These are phyloP conservation scores for Patella ulyssiponensis DNA, from an alignment of 2,888 invertebrate genomes.

Conservation along the genomic window DNA sequence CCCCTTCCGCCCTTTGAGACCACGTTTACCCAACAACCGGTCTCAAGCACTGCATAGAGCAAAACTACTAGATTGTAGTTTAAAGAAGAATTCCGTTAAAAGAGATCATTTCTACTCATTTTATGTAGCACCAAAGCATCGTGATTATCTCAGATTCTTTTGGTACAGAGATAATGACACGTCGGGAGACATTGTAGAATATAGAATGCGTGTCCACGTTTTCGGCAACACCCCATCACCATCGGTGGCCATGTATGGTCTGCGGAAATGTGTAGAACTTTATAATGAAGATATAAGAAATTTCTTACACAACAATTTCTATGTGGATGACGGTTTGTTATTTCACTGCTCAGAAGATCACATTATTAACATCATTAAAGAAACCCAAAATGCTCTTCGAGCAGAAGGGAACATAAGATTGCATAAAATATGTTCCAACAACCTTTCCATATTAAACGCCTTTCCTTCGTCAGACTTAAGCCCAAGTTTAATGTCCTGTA, in stretches of 20 bases:
- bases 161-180: constrained; percentile 41
- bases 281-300: constrained; percentile 29
- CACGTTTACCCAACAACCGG: constrained; percentile 29
- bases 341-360: constrained; percentile 24
- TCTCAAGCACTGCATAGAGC: constrained; percentile 30
- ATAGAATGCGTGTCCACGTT: constrained; percentile 44
- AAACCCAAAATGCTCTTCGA: constrained; percentile 32
- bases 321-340: constrained; percentile 43
- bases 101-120: constrained; percentile 33
- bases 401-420: constrained; percentile 29
- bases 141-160: constrained; percentile 37
- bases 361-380: constrained; percentile 33
- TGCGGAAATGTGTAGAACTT: constrained; percentile 25
- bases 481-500: constrained; percentile 20
- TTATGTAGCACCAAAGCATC: constrained; percentile 31
- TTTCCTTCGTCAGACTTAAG: constrained; percentile 29
- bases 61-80: not conserved
- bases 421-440: constrained; percentile 43
- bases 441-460: constrained; percentile 20
- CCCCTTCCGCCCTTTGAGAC: constrained; percentile 24
- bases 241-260: constrained; percentile 38
- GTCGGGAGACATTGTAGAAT: constrained; percentile 32
- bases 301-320: constrained; percentile 39
- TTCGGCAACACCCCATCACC: constrained; percentile 45
- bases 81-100: constrained; percentile 22